Evolutionary conservation across 2,113 vertebrate genomes (phyloP), one percentile per base, ranked within the genome.

Genomic region (Guaruba guarouba): DNA sequence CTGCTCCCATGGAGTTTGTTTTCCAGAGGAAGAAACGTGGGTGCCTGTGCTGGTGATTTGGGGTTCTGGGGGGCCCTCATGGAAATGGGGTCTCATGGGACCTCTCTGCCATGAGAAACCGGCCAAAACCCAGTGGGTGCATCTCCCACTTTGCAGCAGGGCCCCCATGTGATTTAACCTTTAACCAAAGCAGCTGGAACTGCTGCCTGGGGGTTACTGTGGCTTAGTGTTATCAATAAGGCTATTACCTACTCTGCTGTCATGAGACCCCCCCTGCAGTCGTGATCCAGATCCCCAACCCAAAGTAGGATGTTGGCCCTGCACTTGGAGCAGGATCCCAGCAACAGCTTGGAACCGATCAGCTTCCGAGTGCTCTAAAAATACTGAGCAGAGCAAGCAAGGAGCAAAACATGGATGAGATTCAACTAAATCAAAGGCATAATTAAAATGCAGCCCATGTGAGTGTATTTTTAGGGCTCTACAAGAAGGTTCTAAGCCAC

Each of bases 391-490:
- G 68, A 48, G 89, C 70, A 92, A 76, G 93, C 31, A 4, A 86
- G 88, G 87, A 91, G 93, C 35, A 31, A 78, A 82, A 73, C 88
- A 75, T 61, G 94, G 66, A 84, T 79, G 95, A 86, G 92, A 88
- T 67, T 86, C 81, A 25, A 68, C 1, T 24, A 73, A 93, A 90
- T 95, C 80, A 75, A 61, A 95, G 93, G 69, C 89, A 51, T 77
- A 88, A 95, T 95, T 94, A 94, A 94, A 93, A 94, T 68, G 41
- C 86, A 82, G 79, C 93, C 78, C n/a, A 0, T 67, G 81, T 35
- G 76, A 88, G 89, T 52, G 63, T 96, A 94, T 97, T 97, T 97
- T 97, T 97, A 96, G 95, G 93, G 78, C 61, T 82, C 90, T 59
- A 44, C 88, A 68, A 63, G 96, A 95, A 91, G 83, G 54, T 75